Evolutionary conservation across 2,797 vertebrate genomes (phyloP).

Genomic region (Danio aesculapii): DNA sequence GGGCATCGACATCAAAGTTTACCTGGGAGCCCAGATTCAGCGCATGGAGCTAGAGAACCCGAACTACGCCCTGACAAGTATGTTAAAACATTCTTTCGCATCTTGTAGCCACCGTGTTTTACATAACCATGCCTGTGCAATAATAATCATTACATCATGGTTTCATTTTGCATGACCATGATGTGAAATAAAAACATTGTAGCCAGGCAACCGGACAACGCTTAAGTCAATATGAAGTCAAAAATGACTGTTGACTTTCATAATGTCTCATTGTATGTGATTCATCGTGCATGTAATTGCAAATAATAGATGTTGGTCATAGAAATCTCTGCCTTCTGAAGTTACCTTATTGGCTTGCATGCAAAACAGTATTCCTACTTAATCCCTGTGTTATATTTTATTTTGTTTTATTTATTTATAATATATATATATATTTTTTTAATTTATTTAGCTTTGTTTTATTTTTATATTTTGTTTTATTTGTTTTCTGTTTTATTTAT

Average conservation of each 20-base stretch:
- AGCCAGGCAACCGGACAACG: background rate
- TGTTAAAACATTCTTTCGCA: constrained; percentile 59
- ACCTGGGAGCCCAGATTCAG: constrained; percentile 94
- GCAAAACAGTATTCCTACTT: background rate
- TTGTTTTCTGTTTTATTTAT: too few species aligned
- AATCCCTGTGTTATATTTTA: too few species aligned
- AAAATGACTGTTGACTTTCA: constrained; percentile 5
- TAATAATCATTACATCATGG: background rate
- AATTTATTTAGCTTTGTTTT: too few species aligned
- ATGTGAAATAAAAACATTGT: background rate
- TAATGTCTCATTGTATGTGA: background rate
- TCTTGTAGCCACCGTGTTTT: background rate
- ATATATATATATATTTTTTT: too few species aligned
- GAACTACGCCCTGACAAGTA: constrained; percentile 97
- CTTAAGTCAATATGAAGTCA: background rate
- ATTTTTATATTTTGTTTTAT: too few species aligned
- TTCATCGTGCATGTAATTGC: background rate
- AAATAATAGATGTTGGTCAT: background rate
- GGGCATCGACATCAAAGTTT: constrained; percentile 98
- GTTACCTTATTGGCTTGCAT: background rate
- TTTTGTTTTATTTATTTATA: too few species aligned
- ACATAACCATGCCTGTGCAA: background rate
- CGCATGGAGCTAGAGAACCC: constrained; percentile 98
- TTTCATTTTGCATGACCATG: background rate
- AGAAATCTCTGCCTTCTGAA: background rate